Percentiles rank a stretch among this genome's conserved stretches.
phyloP scores from a whole-genome alignment of 2,797 vertebrate genomes.

The Antrozous pallidus region DNA sequence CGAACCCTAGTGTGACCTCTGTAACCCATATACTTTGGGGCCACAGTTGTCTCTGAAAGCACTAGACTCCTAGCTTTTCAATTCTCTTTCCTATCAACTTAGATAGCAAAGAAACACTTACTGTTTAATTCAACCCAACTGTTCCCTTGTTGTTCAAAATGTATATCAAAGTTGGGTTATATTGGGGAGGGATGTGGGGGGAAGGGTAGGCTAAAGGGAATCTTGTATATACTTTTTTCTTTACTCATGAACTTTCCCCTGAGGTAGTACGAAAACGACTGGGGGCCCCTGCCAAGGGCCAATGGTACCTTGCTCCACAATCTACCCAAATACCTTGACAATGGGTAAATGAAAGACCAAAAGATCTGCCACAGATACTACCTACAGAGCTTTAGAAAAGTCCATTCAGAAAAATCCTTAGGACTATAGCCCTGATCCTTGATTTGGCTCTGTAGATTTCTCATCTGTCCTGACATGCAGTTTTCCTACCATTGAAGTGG shows the following conservation, averaged over 20 bases:
- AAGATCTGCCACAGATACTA: conserved; percentile 65
- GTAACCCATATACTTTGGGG: conserved; percentile 75
- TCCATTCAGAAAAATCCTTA: conserved; percentile 79
- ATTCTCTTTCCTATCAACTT: conserved; percentile 78
- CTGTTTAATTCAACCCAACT: conserved; percentile 74
- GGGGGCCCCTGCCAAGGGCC: conserved; percentile 14
- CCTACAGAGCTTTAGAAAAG: conserved; percentile 66
- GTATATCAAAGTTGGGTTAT: conserved; percentile 77
- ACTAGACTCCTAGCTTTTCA: conserved; percentile 76
- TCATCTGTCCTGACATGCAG: conserved; percentile 85
- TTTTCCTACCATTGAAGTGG: conserved; percentile 83
- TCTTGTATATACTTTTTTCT: conserved; percentile 73
- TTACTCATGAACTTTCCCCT: conserved; percentile 69
- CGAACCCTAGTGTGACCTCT: conserved; percentile 73
- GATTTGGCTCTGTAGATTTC: conserved; percentile 71
- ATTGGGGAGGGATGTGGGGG: conserved; percentile 71
- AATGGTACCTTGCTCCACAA: conserved; percentile 68
- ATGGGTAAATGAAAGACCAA: conserved; percentile 66
- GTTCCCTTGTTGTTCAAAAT: conserved; percentile 77
- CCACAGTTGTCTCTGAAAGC: conserved; percentile 78
- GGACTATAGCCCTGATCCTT: conserved; percentile 62
- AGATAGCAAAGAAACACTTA: conserved; percentile 78
- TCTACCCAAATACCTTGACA: conserved; percentile 64
- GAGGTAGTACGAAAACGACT: conserved; percentile 72
- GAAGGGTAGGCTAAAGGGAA: conserved; percentile 42